Percentiles rank a stretch among this genome's conserved stretches.
phyloP scores from a whole-genome alignment of 2,113 vertebrate species.

The Mastomys coucha region DNA sequence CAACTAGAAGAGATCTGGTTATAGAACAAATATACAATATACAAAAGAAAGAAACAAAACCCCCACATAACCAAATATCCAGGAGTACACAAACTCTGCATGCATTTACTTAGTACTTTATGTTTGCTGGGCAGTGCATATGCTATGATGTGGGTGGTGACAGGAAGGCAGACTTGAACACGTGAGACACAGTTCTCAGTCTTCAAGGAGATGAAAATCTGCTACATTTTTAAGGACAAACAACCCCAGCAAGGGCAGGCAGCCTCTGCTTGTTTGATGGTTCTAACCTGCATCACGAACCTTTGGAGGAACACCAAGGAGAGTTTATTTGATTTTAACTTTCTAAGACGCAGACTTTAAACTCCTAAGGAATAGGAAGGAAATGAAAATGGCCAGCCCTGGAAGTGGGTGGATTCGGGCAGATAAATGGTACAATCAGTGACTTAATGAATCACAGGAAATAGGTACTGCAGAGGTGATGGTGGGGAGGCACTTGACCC shows the following conservation, averaged over 20 bases:
- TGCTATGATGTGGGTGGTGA: not conserved
- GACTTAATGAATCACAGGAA: conserved; percentile 88
- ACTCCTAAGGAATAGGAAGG: conserved; percentile 86
- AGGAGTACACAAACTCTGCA: not conserved
- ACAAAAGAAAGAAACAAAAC: not conserved
- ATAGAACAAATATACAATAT: conserved; percentile 22
- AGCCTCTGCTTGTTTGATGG: conserved; percentile 36
- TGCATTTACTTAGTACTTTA: not conserved
- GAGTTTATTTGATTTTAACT: conserved; percentile 73
- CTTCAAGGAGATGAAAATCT: conserved; percentile 50
- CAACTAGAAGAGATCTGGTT: not conserved
- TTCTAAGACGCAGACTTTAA: conserved; percentile 78
- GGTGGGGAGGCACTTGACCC: conserved; percentile 11
- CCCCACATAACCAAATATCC: not conserved
- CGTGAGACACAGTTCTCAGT: not conserved
- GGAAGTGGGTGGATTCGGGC: conserved; percentile 83
- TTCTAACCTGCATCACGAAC: conserved; percentile 49
- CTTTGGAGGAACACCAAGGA: conserved; percentile 69
- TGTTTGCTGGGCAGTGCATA: not conserved
- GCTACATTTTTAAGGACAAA: conserved; percentile 28
- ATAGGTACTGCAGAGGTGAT: not conserved
- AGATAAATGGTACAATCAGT: conserved; percentile 72
- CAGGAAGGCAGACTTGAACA: not conserved
- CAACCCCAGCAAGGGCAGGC: conserved; percentile 18
- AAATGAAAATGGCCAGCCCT: conserved; percentile 86